Evolutionary conservation across 2,888 invertebrate genomes (phyloP), one percentile per base, ranked within the genome.

Genomic region (Glomeris marginata): DNA sequence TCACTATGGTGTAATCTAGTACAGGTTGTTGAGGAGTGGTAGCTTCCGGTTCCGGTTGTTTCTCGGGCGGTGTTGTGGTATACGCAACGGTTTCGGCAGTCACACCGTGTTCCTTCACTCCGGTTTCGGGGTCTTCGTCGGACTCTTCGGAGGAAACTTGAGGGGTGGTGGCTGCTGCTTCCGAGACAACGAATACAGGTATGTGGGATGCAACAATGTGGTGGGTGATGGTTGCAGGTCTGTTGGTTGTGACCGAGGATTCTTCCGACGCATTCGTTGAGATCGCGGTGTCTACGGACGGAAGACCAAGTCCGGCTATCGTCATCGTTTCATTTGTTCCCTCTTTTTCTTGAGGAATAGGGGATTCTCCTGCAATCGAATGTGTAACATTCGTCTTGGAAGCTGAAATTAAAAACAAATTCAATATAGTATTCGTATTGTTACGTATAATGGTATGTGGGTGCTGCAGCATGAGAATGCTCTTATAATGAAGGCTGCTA

Each of bases 201-300:
- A 36, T 28, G 22, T 44, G 18, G 5, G 18, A 16, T 2, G 35
- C 22, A 10, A 41, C 21, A 10, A 37, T 40, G 20, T 16, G 21
- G 15, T 18, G 13, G 2, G 49, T 43, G 42, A 13, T 43, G 20
- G 40, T 15, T 13, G 21, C 42, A 2, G 34, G 28, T 55, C 35
- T 63, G 62, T 49, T 64, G 66, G 13, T 57, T 66, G 55, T 44
- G 22, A 45, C 46, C 46, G 47, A n/a, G n/a, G n/a, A 33, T 22
- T 56, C 52, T 36, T 55, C 55, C 35, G 54, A 41, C 18, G 47
- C 16, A n/a, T 56, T 47, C 51, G 47, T 47, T 3, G 28, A 28
- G 8, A 3, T 28, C 8, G 4, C 28, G 4, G 28, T 28, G 28
- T 28, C 28, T 8, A 52, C 52, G 50, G 50, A 50, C 52, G 54